These are phyloP conservation scores for Craniophora ligustri DNA, from an alignment of 2,888 invertebrate species.

Conservation along the genomic window DNA sequence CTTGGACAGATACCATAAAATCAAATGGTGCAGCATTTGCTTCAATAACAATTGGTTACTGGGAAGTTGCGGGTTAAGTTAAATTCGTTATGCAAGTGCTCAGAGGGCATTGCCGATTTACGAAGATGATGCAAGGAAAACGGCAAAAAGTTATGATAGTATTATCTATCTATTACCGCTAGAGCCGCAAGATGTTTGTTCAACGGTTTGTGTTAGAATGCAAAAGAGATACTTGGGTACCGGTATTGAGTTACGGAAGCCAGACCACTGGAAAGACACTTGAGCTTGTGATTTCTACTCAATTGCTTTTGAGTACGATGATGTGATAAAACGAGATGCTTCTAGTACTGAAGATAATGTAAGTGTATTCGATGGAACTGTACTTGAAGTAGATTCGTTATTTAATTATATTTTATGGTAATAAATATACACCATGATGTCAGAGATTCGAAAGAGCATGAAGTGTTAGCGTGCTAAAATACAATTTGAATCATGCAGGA, in stretches of 20 bases:
- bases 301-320: slow-evolving; percentile 31
- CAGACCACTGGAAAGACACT: slow-evolving; percentile 35
- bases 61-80: slow-evolving; percentile 26
- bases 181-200: slow-evolving; percentile 44
- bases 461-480: slow-evolving; percentile 41
- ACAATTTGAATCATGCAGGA: slow-evolving; percentile 61
- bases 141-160: slow-evolving; percentile 54
- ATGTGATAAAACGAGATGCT: slow-evolving; percentile 35
- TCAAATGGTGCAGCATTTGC: slow-evolving; percentile 12
- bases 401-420: slow-evolving; percentile 12
- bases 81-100: slow-evolving; percentile 37
- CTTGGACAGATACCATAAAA: slow-evolving; percentile 27
- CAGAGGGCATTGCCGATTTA: slow-evolving; percentile 50
- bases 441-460: slow-evolving; percentile 31
- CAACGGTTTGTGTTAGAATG: slow-evolving; percentile 41
- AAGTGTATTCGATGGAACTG: slow-evolving; percentile 23
- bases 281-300: slow-evolving; percentile 48
- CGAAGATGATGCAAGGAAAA: slow-evolving; percentile 51
- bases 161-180: slow-evolving; percentile 55
- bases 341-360: slow-evolving; percentile 24
- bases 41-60: slow-evolving; percentile 24
- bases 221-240: slow-evolving; percentile 46
- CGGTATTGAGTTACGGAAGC: slow-evolving; percentile 54
- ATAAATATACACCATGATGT: slow-evolving; percentile 31
- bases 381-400: slow-evolving; percentile 5